Evolutionary conservation across 2,888 invertebrate species (phyloP), one percentile per base, ranked within the genome.

Genomic region (Eurytoma adleriae): DNA sequence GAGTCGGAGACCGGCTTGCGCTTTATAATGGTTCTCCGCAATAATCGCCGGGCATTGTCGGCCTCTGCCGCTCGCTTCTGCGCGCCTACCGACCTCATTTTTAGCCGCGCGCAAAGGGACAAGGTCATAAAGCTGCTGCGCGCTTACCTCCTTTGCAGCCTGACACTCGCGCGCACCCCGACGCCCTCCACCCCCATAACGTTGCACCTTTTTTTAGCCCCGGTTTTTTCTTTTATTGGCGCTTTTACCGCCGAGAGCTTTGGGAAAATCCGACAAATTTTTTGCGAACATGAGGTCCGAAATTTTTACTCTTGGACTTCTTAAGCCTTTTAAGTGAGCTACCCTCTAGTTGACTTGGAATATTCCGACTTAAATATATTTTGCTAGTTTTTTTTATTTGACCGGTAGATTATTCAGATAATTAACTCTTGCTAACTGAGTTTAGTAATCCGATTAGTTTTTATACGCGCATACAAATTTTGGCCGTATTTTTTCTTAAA

Each of bases 11-110:
- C 81, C 85, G 83, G 83, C 83, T 85, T 83, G 68, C 76, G 74
- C 80, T 85, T 86, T 87, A 87, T 87, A 88, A 87, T 85, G 85
- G 85, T 87, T 87, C 82, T 86, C 84, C 84, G 84, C 84, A 86
- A 87, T 85, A 84, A 86, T 85, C 62, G 83, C 66, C 72, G 61
- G 78, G 48, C 74, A 67, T 80, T 81, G 74, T 76, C 20, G 4
- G 13, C 16, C 30, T 40, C 30, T 24, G 40, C 48, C 3, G 13
- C 40, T 16, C 2, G 40, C 57, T 3, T 27, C 12, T 30, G 2
- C 24, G 14, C 20, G 24, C 30, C 4, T 18, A 40, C 20, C 79
- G 66, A 64, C 75, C 79, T 79, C 52, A 59, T 79, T 79, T 75
- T 79, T 56, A 57, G 68, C 12, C 27, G 59, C 52, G 52, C 20